Conservation (phyloP, 2,888 invertebrate species). For the Empis stercorea region DNA sequence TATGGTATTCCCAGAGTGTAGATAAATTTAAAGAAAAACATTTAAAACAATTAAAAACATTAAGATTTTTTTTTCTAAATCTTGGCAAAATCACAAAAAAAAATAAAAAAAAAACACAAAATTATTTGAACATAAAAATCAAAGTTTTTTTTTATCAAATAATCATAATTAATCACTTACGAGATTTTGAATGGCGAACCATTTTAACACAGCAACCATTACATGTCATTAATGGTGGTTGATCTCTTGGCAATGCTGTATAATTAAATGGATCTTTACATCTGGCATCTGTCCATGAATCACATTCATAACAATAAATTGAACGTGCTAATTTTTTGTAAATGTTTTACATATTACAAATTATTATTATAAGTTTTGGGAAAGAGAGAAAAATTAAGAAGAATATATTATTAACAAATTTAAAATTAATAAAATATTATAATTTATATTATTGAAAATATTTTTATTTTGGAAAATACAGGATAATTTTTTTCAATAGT, state of each 20-base stretch:
- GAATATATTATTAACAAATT: conserved; percentile 1
- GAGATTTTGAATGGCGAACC: conserved; percentile 80
- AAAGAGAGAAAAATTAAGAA: conserved; percentile 6
- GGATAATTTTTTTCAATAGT: not conserved
- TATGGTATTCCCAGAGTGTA: too few species aligned
- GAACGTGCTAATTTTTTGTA: conserved; percentile 57
- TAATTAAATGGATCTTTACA: conserved; percentile 92
- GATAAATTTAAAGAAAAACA: too few species aligned
- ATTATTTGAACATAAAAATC: too few species aligned
- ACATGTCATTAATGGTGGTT: conserved; percentile 78
- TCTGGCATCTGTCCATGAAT: conserved; percentile 79
- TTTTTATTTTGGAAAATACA: too few species aligned
- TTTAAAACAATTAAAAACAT: too few species aligned
- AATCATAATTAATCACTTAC: conserved; percentile 45
- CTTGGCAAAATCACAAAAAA: not conserved
- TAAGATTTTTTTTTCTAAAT: too few species aligned
- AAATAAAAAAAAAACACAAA: too few species aligned
- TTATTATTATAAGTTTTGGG: too few species aligned
- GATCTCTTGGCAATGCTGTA: conserved; percentile 73
- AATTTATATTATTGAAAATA: too few species aligned
- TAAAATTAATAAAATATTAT: too few species aligned
- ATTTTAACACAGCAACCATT: conserved; percentile 92
- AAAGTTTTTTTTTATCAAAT: not conserved
- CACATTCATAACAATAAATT: conserved; percentile 89
- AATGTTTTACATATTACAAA: conserved; percentile 1